Percentiles rank a stretch among this genome's conserved stretches.
phyloP scores from a whole-genome alignment of 2,797 vertebrate genomes.

The Cryptoprocta ferox region DNA sequence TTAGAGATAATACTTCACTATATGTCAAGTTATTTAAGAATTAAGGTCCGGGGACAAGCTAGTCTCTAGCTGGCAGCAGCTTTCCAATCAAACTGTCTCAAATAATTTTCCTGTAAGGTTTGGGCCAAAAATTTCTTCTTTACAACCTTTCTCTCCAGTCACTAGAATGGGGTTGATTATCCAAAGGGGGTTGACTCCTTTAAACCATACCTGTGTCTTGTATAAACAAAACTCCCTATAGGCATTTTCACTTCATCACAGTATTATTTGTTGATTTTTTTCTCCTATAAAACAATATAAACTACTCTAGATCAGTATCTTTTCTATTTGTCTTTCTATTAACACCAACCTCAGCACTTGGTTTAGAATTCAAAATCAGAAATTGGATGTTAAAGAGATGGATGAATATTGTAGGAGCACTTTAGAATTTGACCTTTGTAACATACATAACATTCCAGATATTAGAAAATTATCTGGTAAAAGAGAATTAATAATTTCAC shows the following conservation, averaged over 20 bases:
- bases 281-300: not conserved
- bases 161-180: not conserved
- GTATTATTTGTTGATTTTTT: not conserved
- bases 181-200: not conserved
- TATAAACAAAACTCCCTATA: not conserved
- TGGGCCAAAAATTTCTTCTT: not conserved
- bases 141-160: not conserved
- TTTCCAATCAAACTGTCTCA: not conserved
- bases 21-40: not conserved
- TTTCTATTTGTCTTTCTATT: not conserved
- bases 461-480: not conserved
- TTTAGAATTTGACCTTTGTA: conserved; percentile 19
- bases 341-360: not conserved
- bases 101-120: not conserved
- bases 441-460: not conserved
- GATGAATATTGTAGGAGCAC: not conserved
- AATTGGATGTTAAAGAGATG: not conserved
- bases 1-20: not conserved
- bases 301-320: not conserved
- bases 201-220: not conserved
- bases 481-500: not conserved
- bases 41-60: too few species aligned
- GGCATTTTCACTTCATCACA: not conserved
- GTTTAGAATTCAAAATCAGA: not conserved
- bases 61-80: not conserved